These are phyloP conservation scores for Malacoctenus gilli DNA, from an alignment of 2,797 vertebrate species.

Conservation along the genomic window DNA sequence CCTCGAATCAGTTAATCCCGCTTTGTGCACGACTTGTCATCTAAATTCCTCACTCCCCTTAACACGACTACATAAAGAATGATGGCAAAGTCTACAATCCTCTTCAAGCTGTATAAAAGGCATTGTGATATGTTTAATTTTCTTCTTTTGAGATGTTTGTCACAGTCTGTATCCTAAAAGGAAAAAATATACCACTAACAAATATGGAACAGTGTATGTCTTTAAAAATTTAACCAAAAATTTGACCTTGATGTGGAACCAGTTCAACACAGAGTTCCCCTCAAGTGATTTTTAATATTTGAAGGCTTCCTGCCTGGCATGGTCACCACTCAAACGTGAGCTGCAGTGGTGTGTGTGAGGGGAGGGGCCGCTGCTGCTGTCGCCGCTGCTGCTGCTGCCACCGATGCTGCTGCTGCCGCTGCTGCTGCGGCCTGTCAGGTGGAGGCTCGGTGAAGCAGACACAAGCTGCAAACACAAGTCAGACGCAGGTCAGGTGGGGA, in stretches of 20 bases:
- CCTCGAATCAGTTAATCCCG: no score
- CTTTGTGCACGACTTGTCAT: no score
- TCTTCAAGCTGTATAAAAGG: no score
- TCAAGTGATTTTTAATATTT: slow-evolving; percentile 43
- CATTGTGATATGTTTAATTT: no score
- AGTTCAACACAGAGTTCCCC: slow-evolving; percentile 14
- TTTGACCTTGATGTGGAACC: slow-evolving; percentile 3
- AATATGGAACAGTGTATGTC: neutral
- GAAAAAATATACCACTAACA: neutral
- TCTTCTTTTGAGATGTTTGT: no score
- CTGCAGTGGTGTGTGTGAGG: slow-evolving; percentile 8
- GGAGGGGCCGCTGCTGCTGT: no score
- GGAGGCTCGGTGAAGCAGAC: slow-evolving; percentile 44
- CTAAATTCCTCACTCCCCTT: neutral
- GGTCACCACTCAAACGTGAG: slow-evolving; percentile 5
- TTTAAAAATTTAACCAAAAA: slow-evolving; percentile 18
- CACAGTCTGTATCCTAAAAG: no score
- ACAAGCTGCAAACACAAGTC: slow-evolving; percentile 25
- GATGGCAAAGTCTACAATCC: no score
- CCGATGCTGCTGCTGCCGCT: no score
- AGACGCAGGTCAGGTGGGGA: slow-evolving; percentile 35
- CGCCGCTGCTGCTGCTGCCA: no score
- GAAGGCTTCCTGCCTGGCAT: neutral
- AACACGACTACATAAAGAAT: neutral
- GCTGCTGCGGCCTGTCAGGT: slow-evolving; percentile 42